Conservation (phyloP, 2,888 invertebrate species). For the Sphaerolaimus hirsutus region DNA sequence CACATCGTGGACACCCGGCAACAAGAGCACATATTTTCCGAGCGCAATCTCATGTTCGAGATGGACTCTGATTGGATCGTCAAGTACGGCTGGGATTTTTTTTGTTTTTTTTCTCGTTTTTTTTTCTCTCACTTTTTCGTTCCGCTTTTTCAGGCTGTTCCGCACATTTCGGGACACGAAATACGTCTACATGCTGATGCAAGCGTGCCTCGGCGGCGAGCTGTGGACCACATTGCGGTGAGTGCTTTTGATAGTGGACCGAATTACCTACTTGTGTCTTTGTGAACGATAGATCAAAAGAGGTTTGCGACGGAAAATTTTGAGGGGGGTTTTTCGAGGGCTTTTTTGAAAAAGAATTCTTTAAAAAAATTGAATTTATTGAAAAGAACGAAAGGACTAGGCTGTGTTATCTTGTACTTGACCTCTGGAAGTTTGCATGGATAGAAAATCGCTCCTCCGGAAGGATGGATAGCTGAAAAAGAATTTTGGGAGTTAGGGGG, state of each 20-base stretch:
- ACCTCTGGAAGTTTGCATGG: no score
- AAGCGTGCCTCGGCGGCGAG: conserved; percentile 76
- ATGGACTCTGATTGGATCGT: conserved; percentile 50
- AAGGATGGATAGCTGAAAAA: no score
- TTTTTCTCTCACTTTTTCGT: not conserved
- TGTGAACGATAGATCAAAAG: not conserved
- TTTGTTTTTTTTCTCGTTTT: not conserved
- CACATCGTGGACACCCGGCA: conserved; percentile 67
- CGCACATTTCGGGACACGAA: conserved; percentile 74
- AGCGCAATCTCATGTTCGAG: conserved; percentile 55
- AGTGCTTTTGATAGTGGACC: conserved; percentile 43
- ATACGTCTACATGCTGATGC: conserved; percentile 79
- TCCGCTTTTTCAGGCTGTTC: no score
- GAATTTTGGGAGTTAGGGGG: no score
- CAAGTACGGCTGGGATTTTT: conserved; percentile 36
- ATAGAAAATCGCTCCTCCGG: no score
- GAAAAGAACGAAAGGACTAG: no score
- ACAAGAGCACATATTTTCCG: conserved; percentile 63
- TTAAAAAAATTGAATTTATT: no score
- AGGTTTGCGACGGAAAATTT: no score
- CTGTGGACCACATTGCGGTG: conserved; percentile 79
- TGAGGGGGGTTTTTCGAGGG: no score
- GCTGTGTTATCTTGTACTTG: no score
- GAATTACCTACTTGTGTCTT: not conserved
- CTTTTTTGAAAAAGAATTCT: not conserved